Conservation (phyloP, 2,888 invertebrate genomes). For the Orchesellides sinensis region DNA sequence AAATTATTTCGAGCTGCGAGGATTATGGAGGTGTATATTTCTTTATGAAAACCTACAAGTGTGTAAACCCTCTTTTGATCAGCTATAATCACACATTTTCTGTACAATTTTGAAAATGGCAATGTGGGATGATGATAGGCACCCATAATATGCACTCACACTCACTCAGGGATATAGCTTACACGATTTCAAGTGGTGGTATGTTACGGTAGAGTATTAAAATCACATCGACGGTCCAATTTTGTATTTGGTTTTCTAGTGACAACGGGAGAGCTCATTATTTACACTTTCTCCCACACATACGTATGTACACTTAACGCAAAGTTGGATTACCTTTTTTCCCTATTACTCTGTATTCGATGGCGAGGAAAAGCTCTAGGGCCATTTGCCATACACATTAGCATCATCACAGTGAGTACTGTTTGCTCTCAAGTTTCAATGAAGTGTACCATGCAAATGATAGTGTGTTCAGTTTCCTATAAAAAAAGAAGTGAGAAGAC, state of each 20-base stretch:
- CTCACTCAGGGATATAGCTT: no score
- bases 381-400: conserved; percentile 47
- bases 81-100: no score
- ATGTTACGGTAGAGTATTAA: neutral
- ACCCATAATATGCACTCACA: no score
- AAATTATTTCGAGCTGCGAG: no score
- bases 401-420: conserved; percentile 8
- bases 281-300: conserved; percentile 59
- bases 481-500: conserved; percentile 30
- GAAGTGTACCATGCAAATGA: conserved; percentile 61
- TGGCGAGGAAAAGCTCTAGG: conserved; percentile 15
- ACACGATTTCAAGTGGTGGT: neutral
- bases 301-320: neutral
- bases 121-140: no score
- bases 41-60: no score
- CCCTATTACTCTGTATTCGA: conserved; percentile 5
- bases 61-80: no score
- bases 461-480: conserved; percentile 33
- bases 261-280: conserved; percentile 56
- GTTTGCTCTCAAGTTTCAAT: conserved; percentile 54
- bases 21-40: no score
- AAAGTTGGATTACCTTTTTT: conserved; percentile 36
- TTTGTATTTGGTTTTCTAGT: conserved; percentile 24
- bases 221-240: neutral
- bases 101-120: no score